Conservation (phyloP, 2,113 vertebrate genomes). For the Takifugu bimaculatus region DNA sequence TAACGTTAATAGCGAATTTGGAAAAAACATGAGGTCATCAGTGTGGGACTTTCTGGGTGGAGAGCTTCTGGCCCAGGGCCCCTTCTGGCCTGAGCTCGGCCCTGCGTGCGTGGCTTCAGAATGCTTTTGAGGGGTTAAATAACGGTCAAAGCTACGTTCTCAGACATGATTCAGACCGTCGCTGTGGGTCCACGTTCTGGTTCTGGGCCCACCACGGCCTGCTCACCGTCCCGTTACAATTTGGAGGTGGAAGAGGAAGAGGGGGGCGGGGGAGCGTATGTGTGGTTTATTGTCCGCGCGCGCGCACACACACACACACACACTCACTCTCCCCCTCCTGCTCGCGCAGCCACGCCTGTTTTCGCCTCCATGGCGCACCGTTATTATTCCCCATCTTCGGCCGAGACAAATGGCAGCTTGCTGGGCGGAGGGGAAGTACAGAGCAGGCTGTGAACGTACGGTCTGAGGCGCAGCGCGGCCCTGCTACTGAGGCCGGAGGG, state of each 20-base stretch:
- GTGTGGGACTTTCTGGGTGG: too few relatives aligned
- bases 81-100: too few relatives aligned
- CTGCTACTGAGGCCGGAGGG: background rate
- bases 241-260: too few relatives aligned
- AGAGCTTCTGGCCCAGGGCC: too few relatives aligned
- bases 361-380: constrained; percentile 47
- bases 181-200: background rate
- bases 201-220: too few relatives aligned
- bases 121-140: too few relatives aligned
- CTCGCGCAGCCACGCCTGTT: constrained; percentile 55
- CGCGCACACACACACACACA: background rate
- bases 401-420: constrained; percentile 23
- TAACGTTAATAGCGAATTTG: too few relatives aligned
- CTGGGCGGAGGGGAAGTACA: background rate
- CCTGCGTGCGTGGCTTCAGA: too few relatives aligned
- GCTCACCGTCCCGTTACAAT: too few relatives aligned
- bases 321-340: constrained; percentile 2
- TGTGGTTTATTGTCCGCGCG: constrained; percentile 27
- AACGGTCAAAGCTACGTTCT: too few relatives aligned
- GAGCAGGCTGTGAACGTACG: constrained; percentile 6
- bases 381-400: constrained; percentile 55
- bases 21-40: too few relatives aligned
- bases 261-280: background rate
- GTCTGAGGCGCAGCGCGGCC: background rate
- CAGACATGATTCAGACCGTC: too few relatives aligned